Conservation (phyloP, 2,113 vertebrate genomes). For the Rallus limicola region DNA sequence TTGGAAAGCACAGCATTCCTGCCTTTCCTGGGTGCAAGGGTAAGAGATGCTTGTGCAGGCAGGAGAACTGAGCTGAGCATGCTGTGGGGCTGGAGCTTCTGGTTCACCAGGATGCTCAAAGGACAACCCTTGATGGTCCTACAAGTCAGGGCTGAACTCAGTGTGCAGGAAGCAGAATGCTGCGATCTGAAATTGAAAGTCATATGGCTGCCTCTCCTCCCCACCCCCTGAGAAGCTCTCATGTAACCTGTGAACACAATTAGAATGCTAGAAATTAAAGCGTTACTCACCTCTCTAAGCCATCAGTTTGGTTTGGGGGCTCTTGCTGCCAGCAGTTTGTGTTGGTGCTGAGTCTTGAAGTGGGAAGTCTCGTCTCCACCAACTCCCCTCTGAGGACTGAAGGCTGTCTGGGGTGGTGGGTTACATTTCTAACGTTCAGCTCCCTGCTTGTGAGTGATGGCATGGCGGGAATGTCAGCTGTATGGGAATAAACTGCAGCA, state of each 20-base stretch:
- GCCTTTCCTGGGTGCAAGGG: background rate
- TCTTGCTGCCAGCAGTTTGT: slow-evolving; percentile 24
- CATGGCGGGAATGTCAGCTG: slow-evolving; percentile 72
- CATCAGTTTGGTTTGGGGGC: slow-evolving; percentile 5
- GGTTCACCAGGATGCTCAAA: background rate
- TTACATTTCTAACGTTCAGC: slow-evolving; percentile 53
- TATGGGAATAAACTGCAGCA: slow-evolving; percentile 55
- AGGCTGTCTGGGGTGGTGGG: slow-evolving; percentile 58
- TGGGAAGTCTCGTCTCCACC: slow-evolving; percentile 8
- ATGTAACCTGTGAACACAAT: background rate
- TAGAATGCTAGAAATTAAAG: slow-evolving; percentile 42
- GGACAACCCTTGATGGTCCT: background rate
- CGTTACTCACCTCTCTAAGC: slow-evolving; percentile 54
- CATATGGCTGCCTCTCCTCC: background rate
- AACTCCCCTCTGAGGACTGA: background rate
- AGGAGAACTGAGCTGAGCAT: background rate
- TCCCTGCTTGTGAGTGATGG: slow-evolving; percentile 61
- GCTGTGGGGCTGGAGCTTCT: background rate
- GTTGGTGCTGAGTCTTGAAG: background rate
- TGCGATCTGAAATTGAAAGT: background rate
- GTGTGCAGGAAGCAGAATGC: background rate
- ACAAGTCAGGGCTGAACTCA: background rate
- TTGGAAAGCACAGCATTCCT: background rate
- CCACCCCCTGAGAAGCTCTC: background rate
- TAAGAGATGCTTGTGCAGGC: background rate